Evolutionary conservation across 2,797 vertebrate genomes (phyloP).

Genomic region (Sparus aurata): DNA sequence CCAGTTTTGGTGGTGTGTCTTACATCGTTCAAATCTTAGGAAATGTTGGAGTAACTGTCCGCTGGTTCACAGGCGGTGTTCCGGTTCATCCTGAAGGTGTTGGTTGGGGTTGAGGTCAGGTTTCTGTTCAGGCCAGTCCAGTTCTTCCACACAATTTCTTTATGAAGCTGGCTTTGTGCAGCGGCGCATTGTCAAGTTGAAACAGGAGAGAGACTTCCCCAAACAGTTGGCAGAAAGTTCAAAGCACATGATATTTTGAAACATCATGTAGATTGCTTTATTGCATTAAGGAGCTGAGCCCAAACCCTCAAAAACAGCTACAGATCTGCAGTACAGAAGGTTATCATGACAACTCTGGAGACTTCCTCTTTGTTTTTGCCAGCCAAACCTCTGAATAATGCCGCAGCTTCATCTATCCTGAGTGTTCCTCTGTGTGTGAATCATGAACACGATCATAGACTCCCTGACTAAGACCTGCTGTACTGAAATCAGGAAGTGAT

Average conservation of each 20-base stretch:
- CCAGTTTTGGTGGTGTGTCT: too few species aligned
- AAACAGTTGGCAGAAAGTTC: background rate
- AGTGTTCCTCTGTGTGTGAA: background rate
- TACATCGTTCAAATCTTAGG: too few species aligned
- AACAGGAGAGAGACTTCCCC: conserved; percentile 7
- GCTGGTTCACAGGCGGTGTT: background rate
- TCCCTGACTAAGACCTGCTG: background rate
- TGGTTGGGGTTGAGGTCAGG: background rate
- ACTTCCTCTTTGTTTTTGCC: too few species aligned
- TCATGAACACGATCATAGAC: background rate
- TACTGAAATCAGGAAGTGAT: background rate
- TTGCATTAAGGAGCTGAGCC: background rate
- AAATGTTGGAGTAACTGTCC: background rate
- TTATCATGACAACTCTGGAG: background rate
- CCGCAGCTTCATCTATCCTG: too few species aligned
- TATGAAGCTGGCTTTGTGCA: background rate
- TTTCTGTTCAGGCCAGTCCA: background rate
- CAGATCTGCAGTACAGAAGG: background rate
- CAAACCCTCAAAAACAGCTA: background rate
- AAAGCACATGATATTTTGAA: background rate
- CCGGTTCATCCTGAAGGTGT: background rate
- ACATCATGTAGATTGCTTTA: background rate
- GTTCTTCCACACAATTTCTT: background rate
- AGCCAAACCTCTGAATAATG: background rate
- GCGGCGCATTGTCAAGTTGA: background rate